Conservation (phyloP, 92 coral and sea anemone genomes). For the Phymanthus crucifer region DNA sequence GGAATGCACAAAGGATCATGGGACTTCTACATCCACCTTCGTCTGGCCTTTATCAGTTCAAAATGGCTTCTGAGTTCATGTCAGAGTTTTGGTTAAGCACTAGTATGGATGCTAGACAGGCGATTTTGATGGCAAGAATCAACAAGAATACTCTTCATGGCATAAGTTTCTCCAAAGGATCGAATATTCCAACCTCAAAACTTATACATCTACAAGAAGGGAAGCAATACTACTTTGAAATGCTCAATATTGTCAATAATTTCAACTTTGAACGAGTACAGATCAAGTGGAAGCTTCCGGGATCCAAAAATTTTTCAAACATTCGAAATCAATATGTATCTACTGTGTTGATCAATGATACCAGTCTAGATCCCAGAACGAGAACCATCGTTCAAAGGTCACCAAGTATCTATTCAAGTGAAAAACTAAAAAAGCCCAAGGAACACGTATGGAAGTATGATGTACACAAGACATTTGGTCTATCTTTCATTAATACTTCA, state of each 20-base stretch:
- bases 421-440: slow-evolving; percentile 5
- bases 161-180: neutral
- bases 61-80: slow-evolving; percentile 50
- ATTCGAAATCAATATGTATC: slow-evolving; percentile 47
- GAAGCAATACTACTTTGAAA: slow-evolving; percentile 61
- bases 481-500: neutral
- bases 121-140: slow-evolving; percentile 53
- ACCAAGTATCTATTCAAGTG: slow-evolving; percentile 6
- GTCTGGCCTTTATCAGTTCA: slow-evolving; percentile 57
- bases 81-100: slow-evolving; percentile 79
- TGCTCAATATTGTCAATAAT: slow-evolving; percentile 69
- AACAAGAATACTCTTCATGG: neutral
- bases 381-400: neutral
- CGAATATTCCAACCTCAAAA: slow-evolving; percentile 23
- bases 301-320: slow-evolving; percentile 25
- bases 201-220: slow-evolving; percentile 30
- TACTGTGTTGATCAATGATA: slow-evolving; percentile 44
- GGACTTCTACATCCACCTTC: slow-evolving; percentile 67
- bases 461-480: neutral
- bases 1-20: slow-evolving; percentile 82
- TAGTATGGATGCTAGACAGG: slow-evolving; percentile 39
- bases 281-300: slow-evolving; percentile 72
- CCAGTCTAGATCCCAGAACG: slow-evolving; percentile 1
- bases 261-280: slow-evolving; percentile 56
- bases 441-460: neutral